Base-by-base conservation (phyloP, 1,140 invertebrate genomes). In the Lasioglossum albipes region DNA sequence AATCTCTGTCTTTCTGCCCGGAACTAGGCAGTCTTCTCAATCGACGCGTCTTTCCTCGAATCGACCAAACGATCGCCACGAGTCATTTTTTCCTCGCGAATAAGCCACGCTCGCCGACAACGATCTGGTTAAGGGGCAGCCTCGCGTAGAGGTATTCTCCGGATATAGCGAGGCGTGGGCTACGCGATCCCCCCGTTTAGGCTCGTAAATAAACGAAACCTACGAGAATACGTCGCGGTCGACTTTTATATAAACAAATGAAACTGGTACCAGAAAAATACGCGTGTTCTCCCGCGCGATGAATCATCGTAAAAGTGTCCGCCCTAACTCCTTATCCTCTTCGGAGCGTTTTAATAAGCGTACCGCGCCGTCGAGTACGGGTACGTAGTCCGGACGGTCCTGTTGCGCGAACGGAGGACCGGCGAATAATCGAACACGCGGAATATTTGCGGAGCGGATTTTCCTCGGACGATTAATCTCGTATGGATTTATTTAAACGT, bases 141-240 rank as follows among this genome's bases (percentile, higher is more conserved):
- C 52, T 13, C 16, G 13, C 9, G 45, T 49, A 13, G 45, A 49
- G 52, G 66, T 64, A 75, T 64, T 52, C 80, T 66, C 72, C 82
- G 31, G 67, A 84, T 78, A 84, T 77, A 83, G 82, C 80, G 78
- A 70, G 41, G 84, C 85, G 87, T 88, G 87, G 87, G 82, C 85
- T 82, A 82, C 67, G 69, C 59, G 57, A 61, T 45, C 31, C 75
- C 36, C 52, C 62, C 62, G 27, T 68, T 78, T 68, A 81, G 70
- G 54, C 75, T 75, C 75, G 74, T 71, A 85, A 83, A 88, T 88
- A 88, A 86, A 89, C 83, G 81, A 88, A 89, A 86, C 79, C 84
- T 83, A 88, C 82, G 82, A 75, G 75, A 80, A 81, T 79, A 77
- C 85, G 79, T 80, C 45, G 70, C 52, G 31, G 61, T 62, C 66